Base-by-base conservation (phyloP, 2,888 invertebrate genomes). In the Zootermopsis nevadensis region DNA sequence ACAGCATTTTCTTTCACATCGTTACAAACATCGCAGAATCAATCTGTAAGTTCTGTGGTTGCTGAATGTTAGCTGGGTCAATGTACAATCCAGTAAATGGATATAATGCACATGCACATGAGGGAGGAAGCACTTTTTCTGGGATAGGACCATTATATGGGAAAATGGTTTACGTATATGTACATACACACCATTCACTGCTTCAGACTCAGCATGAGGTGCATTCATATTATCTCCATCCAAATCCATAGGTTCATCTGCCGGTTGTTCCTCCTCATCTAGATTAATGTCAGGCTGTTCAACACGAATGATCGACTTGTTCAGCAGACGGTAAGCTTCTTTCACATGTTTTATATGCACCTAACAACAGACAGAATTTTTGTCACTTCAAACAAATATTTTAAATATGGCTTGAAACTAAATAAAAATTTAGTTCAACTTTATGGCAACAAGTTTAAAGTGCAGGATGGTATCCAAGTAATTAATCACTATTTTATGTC, bases 251-350 rank as follows among this genome's bases (percentile, higher is more conserved):
- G 86, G 84, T 8, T 86, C 86, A 38, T 88, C 88, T 76, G 91
- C 90, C 22, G 93, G 93, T 22, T 93, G 93, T 69, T 91, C 91
- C 60, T 96, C 96, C 84, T 97, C 97, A 81, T 97, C 97, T 85
- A 99, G 90, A 88, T 97, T 95, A 81, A 99, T 97, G 88, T 99
- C 99, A 0, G 99, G 99, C 88, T 99, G 98, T 87, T 99, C 99
- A 30, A 99, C 98, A 66, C 99, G 93, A 86, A 99, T 97, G 85
- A 99, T 98, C 0, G 98, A 98, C 88, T 98, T 98, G 90, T 98
- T 99, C 48, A 99, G 91, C 84, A 99, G 92, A 77, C 96, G 92
- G 89, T 94, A 96, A 0, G 98, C 97, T 90, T 99, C 99, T 87
- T 94, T 94, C 0, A 99, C 99, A 88, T 99, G 99, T 66, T 93